These are phyloP conservation scores for Galbula dea DNA, from an alignment of 2,113 vertebrate genomes.

Conservation along the genomic window DNA sequence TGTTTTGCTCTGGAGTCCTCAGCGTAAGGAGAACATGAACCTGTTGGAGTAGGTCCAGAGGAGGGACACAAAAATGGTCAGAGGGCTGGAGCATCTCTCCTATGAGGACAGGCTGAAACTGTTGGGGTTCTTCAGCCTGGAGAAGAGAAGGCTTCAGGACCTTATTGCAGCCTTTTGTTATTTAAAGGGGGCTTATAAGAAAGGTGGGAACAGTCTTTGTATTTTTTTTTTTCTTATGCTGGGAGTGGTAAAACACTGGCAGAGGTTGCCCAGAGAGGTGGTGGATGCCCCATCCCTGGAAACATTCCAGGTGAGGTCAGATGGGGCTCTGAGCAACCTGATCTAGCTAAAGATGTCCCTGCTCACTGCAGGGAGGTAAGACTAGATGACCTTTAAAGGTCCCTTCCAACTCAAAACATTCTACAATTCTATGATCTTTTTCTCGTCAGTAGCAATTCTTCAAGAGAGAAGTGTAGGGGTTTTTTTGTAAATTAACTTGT, in stretches of 20 bases:
- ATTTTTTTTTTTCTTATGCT: too few relatives aligned
- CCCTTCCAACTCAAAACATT: neutral
- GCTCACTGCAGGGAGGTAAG: neutral
- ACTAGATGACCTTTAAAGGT: neutral
- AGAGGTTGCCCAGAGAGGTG: neutral
- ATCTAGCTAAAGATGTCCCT: neutral
- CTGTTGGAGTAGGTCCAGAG: neutral
- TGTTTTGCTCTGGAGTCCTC: neutral
- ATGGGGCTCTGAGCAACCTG: neutral
- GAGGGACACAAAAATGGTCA: neutral
- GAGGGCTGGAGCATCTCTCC: neutral
- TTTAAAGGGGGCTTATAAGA: neutral
- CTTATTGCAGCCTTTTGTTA: neutral
- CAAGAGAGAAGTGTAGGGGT: neutral
- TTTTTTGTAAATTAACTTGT: neutral
- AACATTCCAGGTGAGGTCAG: neutral
- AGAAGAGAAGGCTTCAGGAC: neutral
- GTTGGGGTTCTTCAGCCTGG: neutral
- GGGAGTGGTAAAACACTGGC: neutral
- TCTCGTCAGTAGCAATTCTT: neutral
- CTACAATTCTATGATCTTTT: neutral
- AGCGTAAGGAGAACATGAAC: neutral
- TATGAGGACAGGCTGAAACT: neutral
- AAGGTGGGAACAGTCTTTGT: neutral
- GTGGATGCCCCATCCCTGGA: neutral